phyloP scores from a whole-genome alignment of 2,888 invertebrate genomes.

The Imbricaverruca yamaguchii region DNA sequence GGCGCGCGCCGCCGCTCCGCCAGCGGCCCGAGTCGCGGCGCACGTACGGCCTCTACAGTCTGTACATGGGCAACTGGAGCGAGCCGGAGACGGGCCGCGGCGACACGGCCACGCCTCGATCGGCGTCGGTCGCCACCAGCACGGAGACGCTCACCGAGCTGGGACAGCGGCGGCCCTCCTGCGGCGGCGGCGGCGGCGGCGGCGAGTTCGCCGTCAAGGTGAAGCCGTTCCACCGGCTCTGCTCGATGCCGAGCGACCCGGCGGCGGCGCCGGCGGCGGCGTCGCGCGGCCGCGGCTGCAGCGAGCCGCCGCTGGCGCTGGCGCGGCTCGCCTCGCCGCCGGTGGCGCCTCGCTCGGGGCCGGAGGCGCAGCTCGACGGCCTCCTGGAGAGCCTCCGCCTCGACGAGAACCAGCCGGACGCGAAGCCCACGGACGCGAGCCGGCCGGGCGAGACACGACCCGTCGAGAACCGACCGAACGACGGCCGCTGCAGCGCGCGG shows the following conservation, averaged over 20 bases:
- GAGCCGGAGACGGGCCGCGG: not conserved
- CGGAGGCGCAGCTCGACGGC: not conserved
- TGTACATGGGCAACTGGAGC: not conserved
- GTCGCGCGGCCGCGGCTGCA: not conserved
- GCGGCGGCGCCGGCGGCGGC: not conserved
- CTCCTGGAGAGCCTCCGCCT: not conserved
- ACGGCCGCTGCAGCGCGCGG: too few species aligned
- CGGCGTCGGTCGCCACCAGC: not conserved
- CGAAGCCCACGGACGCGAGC: too few species aligned
- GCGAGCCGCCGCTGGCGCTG: not conserved
- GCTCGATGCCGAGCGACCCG: not conserved
- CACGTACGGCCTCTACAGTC: not conserved
- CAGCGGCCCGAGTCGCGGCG: conserved; percentile 6
- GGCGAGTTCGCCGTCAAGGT: not conserved
- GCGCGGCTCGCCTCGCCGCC: not conserved
- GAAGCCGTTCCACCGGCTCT: not conserved
- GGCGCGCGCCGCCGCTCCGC: not conserved
- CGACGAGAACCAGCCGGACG: not conserved
- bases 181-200: not conserved
- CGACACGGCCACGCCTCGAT: not conserved
- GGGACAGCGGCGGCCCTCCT: not conserved
- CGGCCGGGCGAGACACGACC: too few species aligned
- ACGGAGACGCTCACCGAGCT: not conserved
- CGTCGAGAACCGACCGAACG: too few species aligned
- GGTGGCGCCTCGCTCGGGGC: not conserved